phyloP scores from a whole-genome alignment of 1,140 invertebrate species.

The Pseudachorutes palmiensis region DNA sequence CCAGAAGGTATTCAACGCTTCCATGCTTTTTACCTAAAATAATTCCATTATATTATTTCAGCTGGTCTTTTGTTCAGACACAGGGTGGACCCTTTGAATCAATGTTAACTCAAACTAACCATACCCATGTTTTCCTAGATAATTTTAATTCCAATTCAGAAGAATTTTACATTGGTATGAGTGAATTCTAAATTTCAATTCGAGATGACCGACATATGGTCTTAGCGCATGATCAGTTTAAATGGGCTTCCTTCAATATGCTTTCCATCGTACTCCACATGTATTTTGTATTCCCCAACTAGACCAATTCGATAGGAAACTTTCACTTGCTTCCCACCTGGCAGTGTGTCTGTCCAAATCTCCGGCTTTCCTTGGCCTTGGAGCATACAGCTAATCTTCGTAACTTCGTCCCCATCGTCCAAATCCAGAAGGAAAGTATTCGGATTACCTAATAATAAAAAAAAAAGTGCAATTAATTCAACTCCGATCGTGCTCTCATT shows the following conservation, averaged over 20 bases:
- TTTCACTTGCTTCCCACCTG: slow-evolving; percentile 10
- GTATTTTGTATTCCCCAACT: slow-evolving; percentile 19
- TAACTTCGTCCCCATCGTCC: not conserved
- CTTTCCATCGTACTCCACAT: slow-evolving; percentile 19
- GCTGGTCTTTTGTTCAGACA: too few relatives aligned
- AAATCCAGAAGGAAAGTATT: slow-evolving; percentile 14
- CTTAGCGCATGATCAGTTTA: too few relatives aligned
- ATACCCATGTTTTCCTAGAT: too few relatives aligned
- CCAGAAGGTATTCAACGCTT: too few relatives aligned
- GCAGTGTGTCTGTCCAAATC: slow-evolving; percentile 14
- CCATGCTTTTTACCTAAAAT: too few relatives aligned
- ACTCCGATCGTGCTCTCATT: not conserved
- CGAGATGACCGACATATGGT: too few relatives aligned
- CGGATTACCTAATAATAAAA: slow-evolving; percentile 4
- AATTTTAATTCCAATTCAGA: too few relatives aligned
- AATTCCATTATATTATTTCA: too few relatives aligned
- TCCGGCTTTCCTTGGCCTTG: slow-evolving; percentile 4
- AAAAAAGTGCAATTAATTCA: not conserved
- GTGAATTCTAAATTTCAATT: too few relatives aligned
- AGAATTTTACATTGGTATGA: too few relatives aligned
- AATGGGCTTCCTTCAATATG: slow-evolving; percentile 24
- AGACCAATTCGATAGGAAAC: slow-evolving; percentile 21
- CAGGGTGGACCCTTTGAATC: too few relatives aligned
- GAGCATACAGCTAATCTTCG: slow-evolving; percentile 10
- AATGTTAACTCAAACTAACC: too few relatives aligned